Percentiles rank a stretch among this genome's conserved stretches.
Evolutionary conservation across 2,113 vertebrate genomes (phyloP).

Genomic region (Astur gentilis): DNA sequence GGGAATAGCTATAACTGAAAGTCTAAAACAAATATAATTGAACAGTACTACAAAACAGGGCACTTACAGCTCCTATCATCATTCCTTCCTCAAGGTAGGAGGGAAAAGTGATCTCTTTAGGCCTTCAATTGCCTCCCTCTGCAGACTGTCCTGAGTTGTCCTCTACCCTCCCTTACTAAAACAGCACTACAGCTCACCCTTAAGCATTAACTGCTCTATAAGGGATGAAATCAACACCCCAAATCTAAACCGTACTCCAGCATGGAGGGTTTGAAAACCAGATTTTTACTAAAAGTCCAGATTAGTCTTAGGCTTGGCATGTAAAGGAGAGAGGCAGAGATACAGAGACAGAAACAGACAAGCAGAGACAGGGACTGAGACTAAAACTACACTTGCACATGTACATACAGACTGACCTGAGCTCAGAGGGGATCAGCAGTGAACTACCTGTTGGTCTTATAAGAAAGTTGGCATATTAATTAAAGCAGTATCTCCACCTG

Average conservation of each 20-base stretch:
- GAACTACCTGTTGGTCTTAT: background rate
- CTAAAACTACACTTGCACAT: background rate
- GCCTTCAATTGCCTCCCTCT: background rate
- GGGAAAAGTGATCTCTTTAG: background rate
- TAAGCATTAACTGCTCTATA: background rate
- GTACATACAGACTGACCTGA: background rate
- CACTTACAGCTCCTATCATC: background rate
- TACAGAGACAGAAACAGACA: background rate
- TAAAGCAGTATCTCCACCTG: rapidly evolving
- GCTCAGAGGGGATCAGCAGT: background rate
- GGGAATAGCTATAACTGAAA: background rate
- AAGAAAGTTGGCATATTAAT: background rate
- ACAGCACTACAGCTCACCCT: background rate
- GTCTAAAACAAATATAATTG: background rate
- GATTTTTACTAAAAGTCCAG: background rate
- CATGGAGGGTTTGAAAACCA: background rate
- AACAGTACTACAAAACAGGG: background rate
- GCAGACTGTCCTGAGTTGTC: background rate
- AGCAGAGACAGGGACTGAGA: background rate
- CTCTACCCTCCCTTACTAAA: background rate
- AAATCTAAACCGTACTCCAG: background rate
- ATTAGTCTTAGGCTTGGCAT: background rate
- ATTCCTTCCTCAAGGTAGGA: background rate
- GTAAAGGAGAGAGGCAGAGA: background rate
- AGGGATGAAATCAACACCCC: background rate